phyloP scores from a whole-genome alignment of 2,888 invertebrate species.

The Gastrophysa polygoni region DNA sequence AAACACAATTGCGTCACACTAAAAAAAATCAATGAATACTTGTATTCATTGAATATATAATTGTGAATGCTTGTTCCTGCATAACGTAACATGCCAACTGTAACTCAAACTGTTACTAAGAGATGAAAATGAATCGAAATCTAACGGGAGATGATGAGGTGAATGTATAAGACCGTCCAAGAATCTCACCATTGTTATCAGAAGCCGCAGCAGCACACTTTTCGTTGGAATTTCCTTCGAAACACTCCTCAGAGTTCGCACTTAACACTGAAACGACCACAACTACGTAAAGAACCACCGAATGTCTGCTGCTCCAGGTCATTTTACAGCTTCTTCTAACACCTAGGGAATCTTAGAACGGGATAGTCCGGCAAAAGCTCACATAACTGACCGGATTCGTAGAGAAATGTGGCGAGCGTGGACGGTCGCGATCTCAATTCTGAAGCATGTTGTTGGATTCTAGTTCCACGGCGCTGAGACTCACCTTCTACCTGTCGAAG shows the following conservation, averaged over 20 bases:
- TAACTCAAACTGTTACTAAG: not conserved
- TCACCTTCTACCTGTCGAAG: slow-evolving; percentile 38
- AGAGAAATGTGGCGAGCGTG: slow-evolving; percentile 9
- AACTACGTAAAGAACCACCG: slow-evolving; percentile 28
- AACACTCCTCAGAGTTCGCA: slow-evolving; percentile 28
- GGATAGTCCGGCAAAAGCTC: slow-evolving; percentile 21
- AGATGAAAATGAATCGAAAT: not conserved
- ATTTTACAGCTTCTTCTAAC: slow-evolving; percentile 18
- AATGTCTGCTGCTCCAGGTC: slow-evolving; percentile 29
- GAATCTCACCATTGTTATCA: slow-evolving; percentile 31
- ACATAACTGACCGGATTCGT: slow-evolving; percentile 38
- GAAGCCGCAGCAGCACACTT: slow-evolving; percentile 28
- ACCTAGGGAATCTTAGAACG: slow-evolving; percentile 1
- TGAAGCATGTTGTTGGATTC: slow-evolving; percentile 34
- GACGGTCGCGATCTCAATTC: slow-evolving; percentile 11
- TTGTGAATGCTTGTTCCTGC: too few species aligned
- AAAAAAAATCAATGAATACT: too few species aligned
- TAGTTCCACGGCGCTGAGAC: slow-evolving; percentile 38
- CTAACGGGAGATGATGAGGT: not conserved
- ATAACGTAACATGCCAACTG: too few species aligned
- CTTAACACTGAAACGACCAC: slow-evolving; percentile 31
- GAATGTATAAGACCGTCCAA: slow-evolving; percentile 2
- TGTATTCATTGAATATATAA: too few species aligned
- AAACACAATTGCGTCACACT: too few species aligned
- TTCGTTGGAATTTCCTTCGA: slow-evolving; percentile 25